Evolutionary conservation across 1,140 invertebrate species (phyloP).

Genomic region (Drosophila dunni): DNA sequence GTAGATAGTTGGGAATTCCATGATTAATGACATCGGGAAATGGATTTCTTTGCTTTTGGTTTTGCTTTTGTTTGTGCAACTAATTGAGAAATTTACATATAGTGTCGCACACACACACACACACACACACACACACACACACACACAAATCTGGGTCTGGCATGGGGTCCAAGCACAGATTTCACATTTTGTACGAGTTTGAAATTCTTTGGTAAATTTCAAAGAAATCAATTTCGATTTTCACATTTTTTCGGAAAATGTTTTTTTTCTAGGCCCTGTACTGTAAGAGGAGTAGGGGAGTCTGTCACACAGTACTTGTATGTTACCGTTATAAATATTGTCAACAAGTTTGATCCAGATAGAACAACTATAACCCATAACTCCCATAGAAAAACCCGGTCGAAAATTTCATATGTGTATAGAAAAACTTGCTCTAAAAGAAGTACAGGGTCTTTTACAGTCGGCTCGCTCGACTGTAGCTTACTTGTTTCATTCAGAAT

Average conservation of each 20-base stretch:
- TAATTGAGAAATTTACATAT: conserved; percentile 64
- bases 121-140: neutral
- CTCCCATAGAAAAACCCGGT: neutral
- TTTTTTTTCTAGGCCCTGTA: neutral
- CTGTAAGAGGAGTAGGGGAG: too few species aligned
- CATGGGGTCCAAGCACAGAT: conserved; percentile 13
- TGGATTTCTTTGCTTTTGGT: conserved; percentile 51
- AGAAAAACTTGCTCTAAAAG: too few species aligned
- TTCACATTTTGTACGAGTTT: conserved; percentile 14
- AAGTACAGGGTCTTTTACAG: too few species aligned
- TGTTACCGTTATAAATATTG: too few species aligned
- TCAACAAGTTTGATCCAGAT: too few species aligned
- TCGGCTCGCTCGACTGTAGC: too few species aligned
- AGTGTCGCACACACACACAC: conserved; percentile 10
- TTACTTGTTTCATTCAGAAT: conserved; percentile 11
- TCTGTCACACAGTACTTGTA: too few species aligned
- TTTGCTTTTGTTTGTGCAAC: conserved; percentile 54
- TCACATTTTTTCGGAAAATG: conserved; percentile 2
- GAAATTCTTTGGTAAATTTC: conserved; percentile 60
- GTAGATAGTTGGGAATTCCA: conserved; percentile 42
- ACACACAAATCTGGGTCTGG: neutral
- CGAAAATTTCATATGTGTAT: too few species aligned
- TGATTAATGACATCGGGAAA: conserved; percentile 58
- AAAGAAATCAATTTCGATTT: conserved; percentile 54
- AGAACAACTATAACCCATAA: too few species aligned